These are phyloP conservation scores for Conus betulinus DNA, from an alignment of 1,140 invertebrate species.

Conservation along the genomic window DNA sequence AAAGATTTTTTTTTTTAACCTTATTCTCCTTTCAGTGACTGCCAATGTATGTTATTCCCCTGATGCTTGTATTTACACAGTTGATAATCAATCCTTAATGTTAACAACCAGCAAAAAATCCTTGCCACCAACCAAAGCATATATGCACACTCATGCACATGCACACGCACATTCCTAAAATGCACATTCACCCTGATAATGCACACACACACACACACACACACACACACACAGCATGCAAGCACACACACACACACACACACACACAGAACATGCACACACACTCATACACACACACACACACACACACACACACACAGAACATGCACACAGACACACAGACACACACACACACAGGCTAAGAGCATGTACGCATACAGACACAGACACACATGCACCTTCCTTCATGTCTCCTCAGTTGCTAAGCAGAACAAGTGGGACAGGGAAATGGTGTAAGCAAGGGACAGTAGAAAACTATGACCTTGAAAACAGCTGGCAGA, in stretches of 20 bases:
- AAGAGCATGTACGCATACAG: background rate
- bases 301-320: background rate
- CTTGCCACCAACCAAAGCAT: background rate
- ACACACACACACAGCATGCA: background rate
- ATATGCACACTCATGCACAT: background rate
- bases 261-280: background rate
- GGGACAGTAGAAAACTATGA: too few relatives aligned
- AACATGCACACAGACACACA: background rate
- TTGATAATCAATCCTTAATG: too few relatives aligned
- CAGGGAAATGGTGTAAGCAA: too few relatives aligned
- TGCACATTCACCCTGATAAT: too few relatives aligned
- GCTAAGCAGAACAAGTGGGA: too few relatives aligned
- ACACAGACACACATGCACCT: constrained; percentile 29
- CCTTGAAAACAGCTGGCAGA: too few relatives aligned
- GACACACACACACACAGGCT: background rate
- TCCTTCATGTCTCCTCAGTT: too few relatives aligned
- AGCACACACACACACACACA: background rate
- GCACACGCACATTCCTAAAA: background rate
- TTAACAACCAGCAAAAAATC: too few relatives aligned
- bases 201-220: constrained; percentile 9
- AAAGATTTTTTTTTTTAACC: too few relatives aligned
- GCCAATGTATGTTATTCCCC: too few relatives aligned
- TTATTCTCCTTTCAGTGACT: too few relatives aligned
- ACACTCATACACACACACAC: background rate
- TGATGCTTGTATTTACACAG: too few relatives aligned